Evolutionary conservation across 1,140 invertebrate species (phyloP).

Genomic region (silkworm (Bombyx mori)): ASM3026992v2 NC_085121.1:5792001-5792500

Average conservation of each 20-base stretch:
- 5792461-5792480: too few relatives aligned
- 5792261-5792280: constrained; percentile 93
- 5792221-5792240: constrained; percentile 94
- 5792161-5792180: neutral
- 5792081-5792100: constrained; percentile 38
- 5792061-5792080: constrained; percentile 23
- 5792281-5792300: constrained; percentile 75
- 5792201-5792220: constrained; percentile 99
- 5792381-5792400: constrained; percentile 82
- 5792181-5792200: constrained; percentile 86
- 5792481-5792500: too few relatives aligned
- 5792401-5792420: constrained; percentile 90
- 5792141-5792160: neutral
- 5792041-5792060: constrained; percentile 31
- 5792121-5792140: neutral
- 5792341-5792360: constrained; percentile 83
- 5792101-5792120: constrained; percentile 14
- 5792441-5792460: neutral
- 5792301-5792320: constrained; percentile 75
- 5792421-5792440: constrained; percentile 23
- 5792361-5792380: constrained; percentile 78
- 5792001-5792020: constrained; percentile 53
- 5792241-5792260: constrained; percentile 98
- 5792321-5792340: constrained; percentile 80
- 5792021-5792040: constrained; percentile 35